Base-by-base conservation (phyloP, 1,140 invertebrate genomes). In the Holcopasites calliopsidis region DNA sequence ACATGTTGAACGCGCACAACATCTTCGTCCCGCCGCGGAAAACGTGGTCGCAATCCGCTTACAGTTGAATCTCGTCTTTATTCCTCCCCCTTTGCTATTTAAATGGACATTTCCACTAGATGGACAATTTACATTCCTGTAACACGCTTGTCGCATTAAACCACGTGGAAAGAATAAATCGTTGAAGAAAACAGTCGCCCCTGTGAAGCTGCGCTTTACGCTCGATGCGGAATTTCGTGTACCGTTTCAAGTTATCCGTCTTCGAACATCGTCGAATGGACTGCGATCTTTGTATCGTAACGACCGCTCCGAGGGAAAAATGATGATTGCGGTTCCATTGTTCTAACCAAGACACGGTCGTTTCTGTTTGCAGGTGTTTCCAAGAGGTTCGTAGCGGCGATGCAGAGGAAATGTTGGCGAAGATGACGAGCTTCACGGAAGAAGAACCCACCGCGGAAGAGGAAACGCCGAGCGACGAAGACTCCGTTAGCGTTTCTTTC, bases 1-100 rank as follows among this genome's bases (percentile, higher is more conserved):
- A 85, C 50, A 85, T 85, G 83, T n/a, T 83, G 23, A 83, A 75
- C 35, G 8, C 52, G 2, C 82, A 84, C 47, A 70, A 84, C 38
- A 64, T 83, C 18, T 82, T 79, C 66, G 88, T 77, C 0, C 82
- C 82, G 1, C 80, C 74, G 50, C 69, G 54, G 5, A 73, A 54
- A n/a, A 44, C 50, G 3, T 50, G 76, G 57, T 52, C 13, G 13
- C 60, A 42, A 50, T 35, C 44, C 10, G 16, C 38, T 16, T 58
- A 60, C n/a, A 21, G 16, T 28, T 73, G 16, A 38, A 61, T 13
- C 4, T n/a, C n/a, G n/a, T n/a, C n/a, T n/a, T n/a, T n/a, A n/a
- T n/a, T n/a, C n/a, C n/a, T n/a, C n/a, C n/a, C n/a, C n/a, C n/a
- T n/a, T n/a, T n/a, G n/a, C n/a, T n/a, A n/a, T n/a, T n/a, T n/a